Conservation (phyloP, 1,140 invertebrate species). For the Daktulosphaira vitifoliae region DNA sequence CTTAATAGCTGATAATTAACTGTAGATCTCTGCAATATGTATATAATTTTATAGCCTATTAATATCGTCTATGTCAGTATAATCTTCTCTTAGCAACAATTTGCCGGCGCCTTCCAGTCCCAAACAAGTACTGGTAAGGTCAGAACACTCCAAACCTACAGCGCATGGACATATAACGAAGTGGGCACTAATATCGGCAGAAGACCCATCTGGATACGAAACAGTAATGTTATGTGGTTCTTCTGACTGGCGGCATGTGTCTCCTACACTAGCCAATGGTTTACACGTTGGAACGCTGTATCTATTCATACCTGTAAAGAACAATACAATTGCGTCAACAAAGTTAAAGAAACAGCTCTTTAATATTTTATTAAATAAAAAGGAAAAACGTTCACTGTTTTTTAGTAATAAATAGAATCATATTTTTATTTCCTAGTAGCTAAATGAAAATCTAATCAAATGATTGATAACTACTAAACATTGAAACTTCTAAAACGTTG, state of each 20-base stretch:
- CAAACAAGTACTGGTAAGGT: neutral
- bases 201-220: constrained; percentile 13
- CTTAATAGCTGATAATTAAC: too few species aligned
- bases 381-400: too few species aligned
- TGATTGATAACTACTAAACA: too few species aligned
- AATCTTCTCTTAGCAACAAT: constrained; percentile 12
- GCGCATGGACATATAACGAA: constrained; percentile 2
- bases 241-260: neutral
- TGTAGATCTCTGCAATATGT: too few species aligned
- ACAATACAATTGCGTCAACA: neutral
- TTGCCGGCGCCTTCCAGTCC: constrained; percentile 12
- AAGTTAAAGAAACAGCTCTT: too few species aligned
- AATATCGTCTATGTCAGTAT: constrained; percentile 21
- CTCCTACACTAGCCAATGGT: neutral
- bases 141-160: neutral
- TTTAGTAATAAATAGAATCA: too few species aligned
- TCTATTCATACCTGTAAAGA: constrained; percentile 3
- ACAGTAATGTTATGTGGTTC: neutral
- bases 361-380: too few species aligned
- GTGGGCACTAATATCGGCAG: neutral
- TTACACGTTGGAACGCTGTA: constrained; percentile 18
- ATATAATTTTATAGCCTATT: neutral
- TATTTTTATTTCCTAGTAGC: too few species aligned
- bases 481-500: too few species aligned
- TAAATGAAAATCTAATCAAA: too few species aligned